Evolutionary conservation across 2,888 invertebrate genomes (phyloP), one percentile per base, ranked within the genome.

Genomic region (Phyllotreta striolata): DNA sequence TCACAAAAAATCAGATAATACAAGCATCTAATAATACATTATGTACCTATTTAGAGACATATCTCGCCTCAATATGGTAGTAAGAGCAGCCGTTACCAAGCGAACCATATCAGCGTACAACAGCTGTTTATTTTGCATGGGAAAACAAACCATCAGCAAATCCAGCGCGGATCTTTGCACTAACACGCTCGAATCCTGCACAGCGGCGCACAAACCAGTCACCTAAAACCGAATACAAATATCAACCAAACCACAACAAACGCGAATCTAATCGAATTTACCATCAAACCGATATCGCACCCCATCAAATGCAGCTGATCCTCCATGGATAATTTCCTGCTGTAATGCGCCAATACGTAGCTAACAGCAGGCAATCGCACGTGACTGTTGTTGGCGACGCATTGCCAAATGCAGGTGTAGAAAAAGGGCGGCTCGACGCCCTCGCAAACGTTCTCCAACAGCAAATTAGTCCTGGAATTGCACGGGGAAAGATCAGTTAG

Each of bases 371-470:
- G 91, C 69, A 93, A 83, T 56, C 95, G 86, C 38, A 94, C 90
- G 3, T 89, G 87, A 34, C 92, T 89, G 80, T 92, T 92, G 49
- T 91, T 89, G 40, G 91, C 87, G 55, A 95, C 87, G 76, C 93
- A 91, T 77, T 93, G 91, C 96, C 96, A 96, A 46, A 96, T 84
- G 77, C 92, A 92, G 0, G 91, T 90, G 81, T 93, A 95, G 82
- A 95, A 96, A 78, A 90, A 90, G 62, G 86, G 85, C 0, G 88
- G 85, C 56, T 90, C 92, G 8, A 93, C 92, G 40, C 91, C 90
- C 55, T 88, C 87, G 76, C 91, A 91, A 6, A 94, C 89, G 74
- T 88, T 87, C 73, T 88, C 88, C 66, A 91, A 77, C 60, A 91
- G 81, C 41, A 81, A 81, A 75, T 87, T 87, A 0, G 88, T 88